Conservation (phyloP, 2,797 vertebrate species). For the Typhlichthys subterraneus region DNA sequence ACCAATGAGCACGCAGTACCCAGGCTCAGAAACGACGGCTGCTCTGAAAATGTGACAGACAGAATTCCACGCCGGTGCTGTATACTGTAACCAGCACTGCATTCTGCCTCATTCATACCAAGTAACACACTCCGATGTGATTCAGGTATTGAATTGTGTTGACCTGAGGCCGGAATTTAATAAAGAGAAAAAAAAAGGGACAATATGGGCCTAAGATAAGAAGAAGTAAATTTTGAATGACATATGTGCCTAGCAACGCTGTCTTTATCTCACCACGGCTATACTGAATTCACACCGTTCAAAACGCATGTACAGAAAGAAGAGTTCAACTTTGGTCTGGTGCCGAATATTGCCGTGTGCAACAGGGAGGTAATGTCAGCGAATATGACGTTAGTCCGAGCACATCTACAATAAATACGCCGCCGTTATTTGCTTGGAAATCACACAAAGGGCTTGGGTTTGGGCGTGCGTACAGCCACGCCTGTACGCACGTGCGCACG, state of each 20-base stretch:
- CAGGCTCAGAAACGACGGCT: not conserved
- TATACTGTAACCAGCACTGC: too few species aligned
- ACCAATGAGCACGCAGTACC: not conserved
- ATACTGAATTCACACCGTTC: not conserved
- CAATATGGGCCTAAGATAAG: too few species aligned
- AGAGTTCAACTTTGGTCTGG: not conserved
- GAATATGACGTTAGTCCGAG: not conserved
- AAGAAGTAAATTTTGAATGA: too few species aligned
- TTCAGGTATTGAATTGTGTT: too few species aligned
- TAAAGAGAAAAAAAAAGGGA: too few species aligned
- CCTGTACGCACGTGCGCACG: slow-evolving; percentile 9
- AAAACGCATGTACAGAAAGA: not conserved
- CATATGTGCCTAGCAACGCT: too few species aligned
- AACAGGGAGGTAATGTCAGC: not conserved
- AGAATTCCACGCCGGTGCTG: too few species aligned
- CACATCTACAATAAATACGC: slow-evolving; percentile 5
- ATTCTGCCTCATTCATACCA: too few species aligned
- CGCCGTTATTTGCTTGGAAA: slow-evolving; percentile 27
- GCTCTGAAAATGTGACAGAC: too few species aligned
- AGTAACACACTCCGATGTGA: too few species aligned
- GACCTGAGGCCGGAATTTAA: too few species aligned
- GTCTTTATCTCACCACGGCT: not conserved
- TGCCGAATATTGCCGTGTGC: not conserved
- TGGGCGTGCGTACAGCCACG: slow-evolving; percentile 28
- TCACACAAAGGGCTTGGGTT: slow-evolving; percentile 11